Evolutionary conservation across 2,113 vertebrate species (phyloP).

Genomic region (Barnardius zonarius): DNA sequence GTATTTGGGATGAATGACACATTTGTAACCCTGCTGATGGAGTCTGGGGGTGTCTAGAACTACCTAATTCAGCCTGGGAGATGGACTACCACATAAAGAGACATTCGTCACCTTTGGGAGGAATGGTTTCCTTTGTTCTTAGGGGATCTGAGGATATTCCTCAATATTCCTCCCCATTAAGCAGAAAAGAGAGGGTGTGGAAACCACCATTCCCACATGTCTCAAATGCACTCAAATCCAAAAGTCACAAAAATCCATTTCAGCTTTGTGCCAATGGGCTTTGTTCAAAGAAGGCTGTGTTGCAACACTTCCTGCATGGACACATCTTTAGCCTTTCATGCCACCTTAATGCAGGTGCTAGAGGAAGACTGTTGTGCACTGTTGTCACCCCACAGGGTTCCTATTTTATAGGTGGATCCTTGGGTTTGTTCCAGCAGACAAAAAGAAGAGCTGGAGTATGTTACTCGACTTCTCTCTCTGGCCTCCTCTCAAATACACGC

Average conservation of each 20-base stretch:
- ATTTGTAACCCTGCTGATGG: background rate
- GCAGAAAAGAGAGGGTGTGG: background rate
- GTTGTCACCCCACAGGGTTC: background rate
- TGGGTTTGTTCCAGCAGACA: background rate
- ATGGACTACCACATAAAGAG: rapidly evolving
- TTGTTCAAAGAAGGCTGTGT: background rate
- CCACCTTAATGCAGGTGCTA: background rate
- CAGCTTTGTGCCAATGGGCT: background rate
- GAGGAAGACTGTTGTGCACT: background rate
- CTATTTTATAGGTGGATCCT: background rate
- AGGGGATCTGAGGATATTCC: background rate
- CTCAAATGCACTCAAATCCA: background rate
- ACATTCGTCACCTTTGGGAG: background rate
- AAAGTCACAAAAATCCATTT: background rate
- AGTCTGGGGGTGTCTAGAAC: background rate
- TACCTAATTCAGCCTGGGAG: background rate
- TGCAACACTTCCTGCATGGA: background rate
- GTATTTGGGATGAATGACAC: background rate
- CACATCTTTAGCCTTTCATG: background rate
- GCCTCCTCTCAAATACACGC: background rate
- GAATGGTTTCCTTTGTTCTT: rapidly evolving
- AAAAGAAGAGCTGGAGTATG: background rate
- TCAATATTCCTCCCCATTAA: background rate
- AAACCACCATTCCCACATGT: background rate
- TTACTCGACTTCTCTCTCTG: background rate